Base-by-base conservation (phyloP, 1,140 invertebrate species). In the Drosophila funebris region DNA sequence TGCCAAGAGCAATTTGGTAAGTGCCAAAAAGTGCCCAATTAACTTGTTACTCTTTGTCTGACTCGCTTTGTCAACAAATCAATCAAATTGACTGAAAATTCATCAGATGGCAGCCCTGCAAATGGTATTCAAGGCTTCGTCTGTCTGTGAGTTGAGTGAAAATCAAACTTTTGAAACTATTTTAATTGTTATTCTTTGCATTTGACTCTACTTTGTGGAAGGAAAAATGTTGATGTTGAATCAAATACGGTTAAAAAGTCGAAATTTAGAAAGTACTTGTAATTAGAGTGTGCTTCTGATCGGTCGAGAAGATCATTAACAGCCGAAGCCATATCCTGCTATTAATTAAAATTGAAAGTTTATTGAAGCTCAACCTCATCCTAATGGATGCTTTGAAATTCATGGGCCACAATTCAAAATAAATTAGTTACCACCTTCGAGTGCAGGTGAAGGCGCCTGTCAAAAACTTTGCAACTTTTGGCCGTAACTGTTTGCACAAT, bases 401-500 rank as follows among this genome's bases (percentile, higher is more conserved):
- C 44, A 27, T 29, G 67, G 48, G 48, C 31, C 69, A 29, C 54
- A 78, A 64, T 73, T 79, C 79, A 67, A 88, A 83, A 83, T 88
- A 88, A 88, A 88, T 83, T 88, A 88, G 83, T 88, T 88, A 62
- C 83, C 78, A 78, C 78, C 83, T 67, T 46, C 63, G 58, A 72
- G 73, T 74, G 73, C 80, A 76, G 78, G 62, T 77, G 80, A 82
- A 83, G 79, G 64, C 66, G 66, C 53, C 70, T 78, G 82, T 87
- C 82, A 83, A 71, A 87, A 87, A 89, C 83, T 83, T 88, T 76
- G 76, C 78, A 88, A 83, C 76, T 88, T 88, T 70, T 88, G 39
- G 58, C 75, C 74, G 66, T 68, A 88, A 83, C 83, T 87, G 84
- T 87, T 88, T 88, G 78, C 56, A 87, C 78, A 87, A 84, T 81